Conservation (phyloP, 2,113 vertebrate species). For the Tragelaphus scriptus region DNA sequence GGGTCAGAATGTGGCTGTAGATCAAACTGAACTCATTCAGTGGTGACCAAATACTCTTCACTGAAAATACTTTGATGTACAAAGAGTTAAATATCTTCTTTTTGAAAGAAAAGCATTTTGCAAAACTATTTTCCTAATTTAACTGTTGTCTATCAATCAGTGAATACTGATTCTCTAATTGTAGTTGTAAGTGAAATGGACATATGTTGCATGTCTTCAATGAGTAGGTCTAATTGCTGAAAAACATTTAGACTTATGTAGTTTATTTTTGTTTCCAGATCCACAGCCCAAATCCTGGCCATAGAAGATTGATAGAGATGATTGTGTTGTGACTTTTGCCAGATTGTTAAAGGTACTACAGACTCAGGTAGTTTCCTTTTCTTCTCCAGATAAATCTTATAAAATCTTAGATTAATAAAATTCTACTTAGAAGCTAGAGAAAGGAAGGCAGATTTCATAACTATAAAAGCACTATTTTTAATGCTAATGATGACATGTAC, state of each 20-base stretch:
- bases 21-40: neutral
- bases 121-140: neutral
- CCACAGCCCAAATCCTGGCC: neutral
- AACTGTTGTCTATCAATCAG: neutral
- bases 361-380: neutral
- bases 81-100: neutral
- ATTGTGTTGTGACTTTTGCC: neutral
- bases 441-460: neutral
- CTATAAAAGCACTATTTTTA: neutral
- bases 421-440: neutral
- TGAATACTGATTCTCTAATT: neutral
- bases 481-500: constrained; percentile 4
- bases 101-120: neutral
- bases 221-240: neutral
- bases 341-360: neutral
- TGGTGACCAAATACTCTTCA: neutral
- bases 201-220: neutral
- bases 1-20: neutral
- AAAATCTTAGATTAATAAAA: neutral
- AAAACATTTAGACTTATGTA: neutral
- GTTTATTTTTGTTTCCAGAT: neutral
- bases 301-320: neutral
- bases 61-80: neutral
- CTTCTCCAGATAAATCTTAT: neutral
- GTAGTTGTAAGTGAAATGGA: neutral